Conservation (phyloP, 2,797 vertebrate genomes). For the Phyllotis vaccarum region DNA sequence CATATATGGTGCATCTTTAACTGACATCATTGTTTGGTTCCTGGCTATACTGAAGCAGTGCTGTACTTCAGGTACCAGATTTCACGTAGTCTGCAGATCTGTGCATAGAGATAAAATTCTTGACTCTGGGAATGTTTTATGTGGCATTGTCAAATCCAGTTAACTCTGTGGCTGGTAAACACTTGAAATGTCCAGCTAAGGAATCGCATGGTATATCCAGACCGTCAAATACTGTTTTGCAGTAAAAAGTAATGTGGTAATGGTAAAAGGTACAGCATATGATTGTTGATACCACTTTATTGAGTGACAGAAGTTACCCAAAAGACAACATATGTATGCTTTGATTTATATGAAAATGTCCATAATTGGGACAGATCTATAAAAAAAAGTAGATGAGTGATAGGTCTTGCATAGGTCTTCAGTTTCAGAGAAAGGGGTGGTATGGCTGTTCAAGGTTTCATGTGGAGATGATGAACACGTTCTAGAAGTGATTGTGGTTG, state of each 20-base stretch:
- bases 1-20: background rate
- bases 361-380: constrained; percentile 2
- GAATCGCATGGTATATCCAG: background rate
- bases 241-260: constrained; percentile 6
- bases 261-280: background rate
- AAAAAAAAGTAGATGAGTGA: background rate
- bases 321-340: background rate
- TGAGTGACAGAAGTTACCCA: background rate
- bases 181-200: constrained; percentile 7
- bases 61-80: background rate
- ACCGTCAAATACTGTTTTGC: background rate
- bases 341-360: constrained; percentile 31
- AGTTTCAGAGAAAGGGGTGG: no score
- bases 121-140: constrained; percentile 17
- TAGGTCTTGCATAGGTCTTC: background rate
- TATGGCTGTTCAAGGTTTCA: background rate
- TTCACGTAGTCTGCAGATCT: background rate
- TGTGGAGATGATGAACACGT: background rate
- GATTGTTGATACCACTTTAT: constrained; percentile 1
- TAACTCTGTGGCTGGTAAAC: background rate
- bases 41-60: background rate
- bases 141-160: background rate
- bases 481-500: background rate
- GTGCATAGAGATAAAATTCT: background rate
- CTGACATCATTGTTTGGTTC: no score